Percentiles rank a stretch among this genome's conserved stretches.
Conservation (phyloP, 2,888 invertebrate species). For the Ceraclea dissimilis region DNA sequence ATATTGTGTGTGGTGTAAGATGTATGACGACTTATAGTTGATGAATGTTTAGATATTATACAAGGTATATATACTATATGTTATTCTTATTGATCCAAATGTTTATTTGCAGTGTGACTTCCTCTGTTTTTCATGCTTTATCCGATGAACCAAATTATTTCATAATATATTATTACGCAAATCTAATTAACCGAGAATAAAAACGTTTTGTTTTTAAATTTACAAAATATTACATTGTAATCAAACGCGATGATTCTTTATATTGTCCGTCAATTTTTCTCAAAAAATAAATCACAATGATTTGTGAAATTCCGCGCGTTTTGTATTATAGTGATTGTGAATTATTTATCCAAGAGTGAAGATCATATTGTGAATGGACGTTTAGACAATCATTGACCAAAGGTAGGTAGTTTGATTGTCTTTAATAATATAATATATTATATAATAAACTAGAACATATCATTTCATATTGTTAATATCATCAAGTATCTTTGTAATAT, state of each 20-base stretch:
- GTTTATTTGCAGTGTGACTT: constrained; percentile 48
- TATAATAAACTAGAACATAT: no score
- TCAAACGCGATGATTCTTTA: background rate
- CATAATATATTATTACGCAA: background rate
- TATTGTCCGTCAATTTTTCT: background rate
- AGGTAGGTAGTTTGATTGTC: constrained; percentile 23
- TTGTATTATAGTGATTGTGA: background rate
- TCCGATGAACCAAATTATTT: background rate
- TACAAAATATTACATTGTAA: background rate
- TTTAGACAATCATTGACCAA: constrained; percentile 29
- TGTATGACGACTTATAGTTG: no score
- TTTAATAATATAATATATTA: background rate
- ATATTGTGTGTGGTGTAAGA: no score
- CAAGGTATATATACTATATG: no score
- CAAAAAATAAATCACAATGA: background rate
- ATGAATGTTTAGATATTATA: no score
- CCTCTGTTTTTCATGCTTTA: constrained; percentile 31
- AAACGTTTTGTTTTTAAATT: background rate
- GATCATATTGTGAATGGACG: constrained; percentile 47
- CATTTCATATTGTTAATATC: background rate
- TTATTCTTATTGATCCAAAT: constrained; percentile 30
- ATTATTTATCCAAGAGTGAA: constrained; percentile 31
- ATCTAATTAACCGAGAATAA: no score
- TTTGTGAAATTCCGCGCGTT: background rate
- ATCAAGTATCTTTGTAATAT: background rate